Percentiles rank a stretch among this genome's conserved stretches.
Conservation (phyloP, 1,140 invertebrate genomes). For the Phthorimaea operculella region DNA sequence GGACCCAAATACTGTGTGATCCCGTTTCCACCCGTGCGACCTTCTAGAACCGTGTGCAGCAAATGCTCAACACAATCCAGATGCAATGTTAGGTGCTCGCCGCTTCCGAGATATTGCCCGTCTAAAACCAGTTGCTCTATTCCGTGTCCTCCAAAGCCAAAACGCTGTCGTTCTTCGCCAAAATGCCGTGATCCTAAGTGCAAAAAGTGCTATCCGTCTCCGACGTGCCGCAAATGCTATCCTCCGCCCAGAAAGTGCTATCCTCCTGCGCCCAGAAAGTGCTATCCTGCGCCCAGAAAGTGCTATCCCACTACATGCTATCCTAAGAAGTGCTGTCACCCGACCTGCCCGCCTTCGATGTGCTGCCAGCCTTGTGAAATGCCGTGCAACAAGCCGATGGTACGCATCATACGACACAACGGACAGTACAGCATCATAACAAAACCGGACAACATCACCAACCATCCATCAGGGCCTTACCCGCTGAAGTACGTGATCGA, state of each 20-base stretch:
- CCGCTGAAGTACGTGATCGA: slow-evolving; percentile 57
- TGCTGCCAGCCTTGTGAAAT: slow-evolving; percentile 25
- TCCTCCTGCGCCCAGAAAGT: too few species aligned
- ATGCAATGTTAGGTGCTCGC: too few species aligned
- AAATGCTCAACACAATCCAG: too few species aligned
- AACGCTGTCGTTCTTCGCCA: neutral
- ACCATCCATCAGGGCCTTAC: slow-evolving; percentile 50
- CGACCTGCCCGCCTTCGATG: slow-evolving; percentile 30
- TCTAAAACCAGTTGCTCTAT: too few species aligned
- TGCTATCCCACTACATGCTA: slow-evolving; percentile 29
- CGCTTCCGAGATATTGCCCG: too few species aligned
- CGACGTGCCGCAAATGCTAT: too few species aligned
- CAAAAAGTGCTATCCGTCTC: neutral
- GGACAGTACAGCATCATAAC: slow-evolving; percentile 55
- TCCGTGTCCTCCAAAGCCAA: too few species aligned
- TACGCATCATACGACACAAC: slow-evolving; percentile 46
- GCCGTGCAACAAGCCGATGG: slow-evolving; percentile 29
- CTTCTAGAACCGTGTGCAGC: too few species aligned
- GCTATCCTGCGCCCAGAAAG: neutral
- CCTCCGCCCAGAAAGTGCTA: too few species aligned
- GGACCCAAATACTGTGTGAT: too few species aligned
- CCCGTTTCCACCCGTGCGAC: too few species aligned
- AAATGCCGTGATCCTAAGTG: neutral
- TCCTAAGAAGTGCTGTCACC: slow-evolving; percentile 33
- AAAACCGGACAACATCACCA: slow-evolving; percentile 49